A percentile compares a stretch with the other conserved stretches of the same genome.
phyloP scores from a whole-genome alignment of 2,113 vertebrate species.

The Callocephalon fimbriatum region DNA sequence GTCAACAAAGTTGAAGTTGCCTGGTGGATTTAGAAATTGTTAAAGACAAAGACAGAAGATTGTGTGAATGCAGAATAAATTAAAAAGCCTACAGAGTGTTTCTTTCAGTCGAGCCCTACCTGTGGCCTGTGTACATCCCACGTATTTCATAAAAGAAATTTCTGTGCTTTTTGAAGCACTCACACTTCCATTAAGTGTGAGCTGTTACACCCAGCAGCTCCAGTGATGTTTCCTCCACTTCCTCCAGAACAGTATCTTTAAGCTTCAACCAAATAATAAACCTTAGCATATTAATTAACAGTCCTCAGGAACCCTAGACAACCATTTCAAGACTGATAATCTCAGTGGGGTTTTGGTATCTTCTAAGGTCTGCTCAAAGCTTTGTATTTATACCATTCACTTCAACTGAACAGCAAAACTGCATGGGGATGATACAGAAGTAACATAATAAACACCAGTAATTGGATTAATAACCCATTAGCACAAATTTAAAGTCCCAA shows the following conservation, averaged over 20 bases:
- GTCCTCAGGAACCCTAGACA: not conserved
- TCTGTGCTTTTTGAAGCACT: not conserved
- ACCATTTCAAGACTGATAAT: not conserved
- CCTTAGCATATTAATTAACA: not conserved
- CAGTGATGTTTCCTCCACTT: not conserved
- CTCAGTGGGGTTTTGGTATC: conserved; percentile 7
- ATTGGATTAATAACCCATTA: conserved; percentile 66
- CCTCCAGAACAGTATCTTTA: not conserved
- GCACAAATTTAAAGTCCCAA: conserved; percentile 19
- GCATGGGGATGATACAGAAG: not conserved
- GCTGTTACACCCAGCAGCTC: not conserved
- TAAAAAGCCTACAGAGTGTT: not conserved
- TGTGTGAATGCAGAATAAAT: not conserved
- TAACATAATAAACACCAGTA: conserved; percentile 2
- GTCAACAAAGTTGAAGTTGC: not conserved
- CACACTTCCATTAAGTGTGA: not conserved
- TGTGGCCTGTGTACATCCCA: not conserved
- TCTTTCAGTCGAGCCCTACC: not conserved
- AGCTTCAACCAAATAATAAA: not conserved
- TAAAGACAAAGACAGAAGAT: not conserved
- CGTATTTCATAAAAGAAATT: not conserved
- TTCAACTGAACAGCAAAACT: not conserved
- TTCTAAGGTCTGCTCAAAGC: conserved; percentile 1
- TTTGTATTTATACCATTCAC: conserved; percentile 4
- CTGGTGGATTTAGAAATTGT: not conserved